Base-by-base conservation (phyloP, 2,113 vertebrate species). In the Sander lucioperca region DNA sequence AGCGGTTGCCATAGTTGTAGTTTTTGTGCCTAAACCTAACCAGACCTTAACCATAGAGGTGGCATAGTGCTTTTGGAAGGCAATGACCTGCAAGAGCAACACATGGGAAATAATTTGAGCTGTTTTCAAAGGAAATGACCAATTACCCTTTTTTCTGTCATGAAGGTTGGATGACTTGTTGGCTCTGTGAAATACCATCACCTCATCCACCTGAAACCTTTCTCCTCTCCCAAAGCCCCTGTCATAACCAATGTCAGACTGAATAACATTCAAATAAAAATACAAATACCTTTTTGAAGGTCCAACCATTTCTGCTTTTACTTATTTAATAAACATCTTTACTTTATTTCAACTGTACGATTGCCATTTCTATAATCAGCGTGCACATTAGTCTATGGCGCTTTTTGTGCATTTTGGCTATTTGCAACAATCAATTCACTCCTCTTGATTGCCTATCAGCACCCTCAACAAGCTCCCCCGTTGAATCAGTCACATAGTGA, bases 391-490 rank as follows among this genome's bases (percentile, higher is more conserved):
- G 6, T 69, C 43, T 54, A 36, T 21, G 39, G 25, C 48, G 13
- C 43, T 45, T 70, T 39, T n/a, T 3, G 12, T 77, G 5, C 5
- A 57, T 65, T 51, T 54, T 11, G 23, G 27, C 5, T 43, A 43
- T 77, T 72, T 54, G 18, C 61, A 58, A 79, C 36, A 77, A 74
- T 67, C 73, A 69, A 11, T 78, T 79, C 67, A 7, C 11, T 45
- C 47, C 19, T 81, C 21, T 50, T 74, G 47, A 86, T 77, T 79
- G 58, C 48, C 30, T 19, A 16, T 64, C 43, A 65, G 39, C 62
- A 27, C 25, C 43, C 33, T 33, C 63, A 74, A 18, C 45, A 56
- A 39, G 23, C 83, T 39, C 61, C 27, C 27, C 27, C 39, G 6
- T 58, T 11, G 39, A 61, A 64, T 63, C 77, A 64, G 21, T 6